phyloP scores from a whole-genome alignment of 2,888 invertebrate genomes.

The Amorpha juglandis region DNA sequence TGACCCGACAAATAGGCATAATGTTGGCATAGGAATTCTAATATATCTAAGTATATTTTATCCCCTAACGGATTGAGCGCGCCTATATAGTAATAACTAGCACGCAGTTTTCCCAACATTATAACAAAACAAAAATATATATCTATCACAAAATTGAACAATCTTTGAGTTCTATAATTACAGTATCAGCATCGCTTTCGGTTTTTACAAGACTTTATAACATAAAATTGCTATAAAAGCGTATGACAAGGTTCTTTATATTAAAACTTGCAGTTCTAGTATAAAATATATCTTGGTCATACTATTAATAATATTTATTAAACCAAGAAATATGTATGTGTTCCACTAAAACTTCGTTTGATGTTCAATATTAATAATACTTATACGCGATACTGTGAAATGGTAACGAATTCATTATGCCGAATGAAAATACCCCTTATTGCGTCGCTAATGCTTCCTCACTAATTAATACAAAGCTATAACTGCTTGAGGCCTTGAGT shows the following conservation, averaged over 20 bases:
- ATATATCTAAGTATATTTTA: neutral
- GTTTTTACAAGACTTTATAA: neutral
- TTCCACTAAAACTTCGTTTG: no score
- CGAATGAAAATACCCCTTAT: neutral
- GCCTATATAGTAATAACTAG: neutral
- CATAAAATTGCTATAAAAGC: neutral
- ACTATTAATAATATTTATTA: no score
- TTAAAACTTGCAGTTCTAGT: no score
- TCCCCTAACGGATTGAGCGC: neutral
- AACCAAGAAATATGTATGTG: no score
- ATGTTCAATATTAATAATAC: neutral
- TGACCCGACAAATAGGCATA: neutral
- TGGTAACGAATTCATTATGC: neutral
- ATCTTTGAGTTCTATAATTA: no score
- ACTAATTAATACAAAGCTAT: slow-evolving; percentile 35
- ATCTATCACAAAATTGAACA: no score
- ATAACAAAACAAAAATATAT: no score
- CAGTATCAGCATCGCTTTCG: neutral
- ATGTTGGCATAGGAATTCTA: neutral
- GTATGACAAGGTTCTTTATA: no score
- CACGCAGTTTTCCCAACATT: neutral
- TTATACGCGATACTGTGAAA: slow-evolving; percentile 6
- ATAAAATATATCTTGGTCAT: no score
- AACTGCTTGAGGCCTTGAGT: slow-evolving; percentile 68
- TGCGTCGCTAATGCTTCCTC: slow-evolving; percentile 28